Evolutionary conservation across 2,888 invertebrate species (phyloP).

Genomic region (Chrysomela aeneicollis): DNA sequence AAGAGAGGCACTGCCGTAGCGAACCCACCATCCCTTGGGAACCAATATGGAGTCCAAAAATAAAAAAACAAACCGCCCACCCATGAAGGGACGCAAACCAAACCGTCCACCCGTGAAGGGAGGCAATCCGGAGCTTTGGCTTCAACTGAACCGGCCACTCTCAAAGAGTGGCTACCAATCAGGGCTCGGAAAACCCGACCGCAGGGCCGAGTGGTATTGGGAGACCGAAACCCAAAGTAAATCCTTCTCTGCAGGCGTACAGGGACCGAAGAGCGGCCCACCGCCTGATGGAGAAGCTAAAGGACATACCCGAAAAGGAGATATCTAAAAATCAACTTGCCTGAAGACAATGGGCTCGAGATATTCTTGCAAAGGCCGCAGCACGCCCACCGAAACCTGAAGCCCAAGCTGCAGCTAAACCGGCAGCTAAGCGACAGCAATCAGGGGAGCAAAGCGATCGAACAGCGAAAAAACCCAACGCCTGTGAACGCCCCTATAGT

Average conservation of each 20-base stretch:
- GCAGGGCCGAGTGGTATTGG: neutral
- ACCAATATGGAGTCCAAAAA: neutral
- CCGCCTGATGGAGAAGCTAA: neutral
- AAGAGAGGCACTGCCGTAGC: neutral
- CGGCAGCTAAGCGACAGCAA: constrained; percentile 12
- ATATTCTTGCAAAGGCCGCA: neutral
- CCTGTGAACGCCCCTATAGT: neutral
- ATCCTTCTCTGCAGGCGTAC: neutral
- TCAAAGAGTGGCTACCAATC: too few species aligned
- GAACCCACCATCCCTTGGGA: neutral
- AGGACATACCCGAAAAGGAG: constrained; percentile 12
- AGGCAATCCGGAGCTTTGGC: neutral
- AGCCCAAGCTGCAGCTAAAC: neutral
- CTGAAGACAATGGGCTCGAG: constrained; percentile 12
- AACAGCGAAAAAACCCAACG: too few species aligned
- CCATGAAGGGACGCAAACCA: too few species aligned
- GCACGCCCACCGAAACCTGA: constrained; percentile 1
- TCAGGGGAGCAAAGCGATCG: too few species aligned
- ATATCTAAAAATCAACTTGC: neutral
- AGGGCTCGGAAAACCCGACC: neutral
- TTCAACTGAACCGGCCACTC: neutral
- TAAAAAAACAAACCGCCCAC: neutral
- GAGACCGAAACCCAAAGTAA: neutral
- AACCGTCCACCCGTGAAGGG: constrained; percentile 7
- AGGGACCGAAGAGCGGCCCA: neutral